Percentiles rank a stretch among this genome's conserved stretches.
These are phyloP conservation scores for Nineta flava DNA, from an alignment of 2,888 invertebrate species.

Conservation along the genomic window DNA sequence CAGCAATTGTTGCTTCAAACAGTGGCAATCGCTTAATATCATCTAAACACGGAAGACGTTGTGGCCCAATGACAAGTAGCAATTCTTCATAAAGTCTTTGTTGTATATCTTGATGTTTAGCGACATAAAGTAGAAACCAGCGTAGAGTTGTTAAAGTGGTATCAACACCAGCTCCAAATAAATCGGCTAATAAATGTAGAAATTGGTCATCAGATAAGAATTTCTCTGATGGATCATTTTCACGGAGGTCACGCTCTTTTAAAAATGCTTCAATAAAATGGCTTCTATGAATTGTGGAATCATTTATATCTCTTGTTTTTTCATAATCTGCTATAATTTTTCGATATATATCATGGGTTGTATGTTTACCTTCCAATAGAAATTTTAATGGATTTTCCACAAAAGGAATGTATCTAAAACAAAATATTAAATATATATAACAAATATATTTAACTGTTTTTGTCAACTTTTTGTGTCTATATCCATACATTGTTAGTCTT, in stretches of 20 bases:
- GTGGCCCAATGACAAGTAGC: slow-evolving; percentile 16
- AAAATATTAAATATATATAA: no score
- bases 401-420: slow-evolving; percentile 42
- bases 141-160: slow-evolving; percentile 64
- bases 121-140: slow-evolving; percentile 70
- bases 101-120: slow-evolving; percentile 46
- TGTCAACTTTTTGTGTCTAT: no score
- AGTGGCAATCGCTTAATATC: slow-evolving; percentile 39
- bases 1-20: slow-evolving; percentile 59
- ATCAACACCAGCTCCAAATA: slow-evolving; percentile 76
- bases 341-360: slow-evolving; percentile 57
- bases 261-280: slow-evolving; percentile 47
- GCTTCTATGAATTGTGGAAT: slow-evolving; percentile 5
- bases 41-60: slow-evolving; percentile 29
- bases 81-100: slow-evolving; percentile 42
- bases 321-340: slow-evolving; percentile 39
- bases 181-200: slow-evolving; percentile 58
- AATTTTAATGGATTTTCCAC: slow-evolving; percentile 46
- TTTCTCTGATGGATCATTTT: slow-evolving; percentile 26
- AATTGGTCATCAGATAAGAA: slow-evolving; percentile 52
- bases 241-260: slow-evolving; percentile 36
- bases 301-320: neutral
- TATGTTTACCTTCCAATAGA: slow-evolving; percentile 49
- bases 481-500: no score
- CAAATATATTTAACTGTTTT: no score